These are phyloP conservation scores for Masnerella sp. DNA, from an alignment of 2,888 invertebrate genomes.

Conservation along the genomic window DNA sequence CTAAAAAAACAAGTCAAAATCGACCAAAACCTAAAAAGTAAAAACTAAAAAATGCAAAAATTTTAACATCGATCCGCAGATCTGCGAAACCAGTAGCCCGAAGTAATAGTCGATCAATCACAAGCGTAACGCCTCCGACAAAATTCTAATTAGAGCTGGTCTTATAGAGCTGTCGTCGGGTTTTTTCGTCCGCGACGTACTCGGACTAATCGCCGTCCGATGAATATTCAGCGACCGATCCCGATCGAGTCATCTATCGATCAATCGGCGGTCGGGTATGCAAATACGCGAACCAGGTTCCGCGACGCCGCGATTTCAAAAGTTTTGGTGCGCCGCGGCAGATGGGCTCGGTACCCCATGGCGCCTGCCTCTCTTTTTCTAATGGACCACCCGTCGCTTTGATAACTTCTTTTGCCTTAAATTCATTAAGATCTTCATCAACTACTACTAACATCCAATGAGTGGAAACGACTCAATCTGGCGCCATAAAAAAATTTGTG, in stretches of 20 bases:
- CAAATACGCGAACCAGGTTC: slow-evolving; percentile 61
- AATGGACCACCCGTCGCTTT: slow-evolving; percentile 48
- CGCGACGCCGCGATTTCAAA: slow-evolving; percentile 59
- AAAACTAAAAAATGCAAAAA: too few species aligned
- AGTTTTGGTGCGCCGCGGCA: slow-evolving; percentile 34
- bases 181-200: slow-evolving; percentile 19
- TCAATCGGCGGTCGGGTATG: slow-evolving; percentile 68
- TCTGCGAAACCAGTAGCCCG: slow-evolving; percentile 40
- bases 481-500: background rate
- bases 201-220: slow-evolving; percentile 41
- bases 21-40: too few species aligned
- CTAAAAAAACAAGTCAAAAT: too few species aligned
- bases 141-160: slow-evolving; percentile 67
- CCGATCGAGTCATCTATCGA: slow-evolving; percentile 46
- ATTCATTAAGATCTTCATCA: slow-evolving; percentile 33
- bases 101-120: slow-evolving; percentile 67
- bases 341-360: slow-evolving; percentile 27
- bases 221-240: slow-evolving; percentile 53
- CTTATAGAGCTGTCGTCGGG: slow-evolving; percentile 37
- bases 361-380: slow-evolving; percentile 22
- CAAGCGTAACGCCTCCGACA: slow-evolving; percentile 65
- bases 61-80: too few species aligned
- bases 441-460: too few species aligned
- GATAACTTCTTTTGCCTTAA: slow-evolving; percentile 43
- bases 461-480: too few species aligned